Evolutionary conservation across 2,113 vertebrate genomes (phyloP).

Genomic region (Proterorhinus semilunaris): DNA sequence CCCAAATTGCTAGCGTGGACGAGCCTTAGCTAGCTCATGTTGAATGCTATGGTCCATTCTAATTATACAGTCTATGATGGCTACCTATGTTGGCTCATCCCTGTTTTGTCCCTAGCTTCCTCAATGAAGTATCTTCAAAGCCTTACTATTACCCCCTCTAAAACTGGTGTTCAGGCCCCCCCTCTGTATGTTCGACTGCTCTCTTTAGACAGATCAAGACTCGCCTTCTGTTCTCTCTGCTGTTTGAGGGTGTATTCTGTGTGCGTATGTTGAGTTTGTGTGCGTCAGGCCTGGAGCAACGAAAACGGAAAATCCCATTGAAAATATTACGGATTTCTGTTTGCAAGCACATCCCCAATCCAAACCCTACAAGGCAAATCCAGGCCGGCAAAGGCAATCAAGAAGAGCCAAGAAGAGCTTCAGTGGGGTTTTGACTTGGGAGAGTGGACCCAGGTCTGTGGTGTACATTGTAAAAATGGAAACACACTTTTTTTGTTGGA

Average conservation of each 20-base stretch:
- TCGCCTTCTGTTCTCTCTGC: conserved; percentile 74
- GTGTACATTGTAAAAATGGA: conserved; percentile 90
- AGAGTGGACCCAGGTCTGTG: conserved; percentile 74
- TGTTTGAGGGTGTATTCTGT: conserved; percentile 62
- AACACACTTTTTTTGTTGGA: conserved; percentile 84
- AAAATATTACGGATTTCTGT: conserved; percentile 44
- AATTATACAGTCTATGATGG: conserved; percentile 2
- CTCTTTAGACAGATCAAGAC: conserved; percentile 63
- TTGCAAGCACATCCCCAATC: conserved; percentile 39
- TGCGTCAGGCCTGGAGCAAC: conserved; percentile 49
- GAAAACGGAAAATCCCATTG: conserved; percentile 52
- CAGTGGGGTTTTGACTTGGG: conserved; percentile 61
- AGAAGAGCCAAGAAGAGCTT: conserved; percentile 34
- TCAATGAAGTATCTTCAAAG: conserved; percentile 72
- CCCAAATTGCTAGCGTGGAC: no score
- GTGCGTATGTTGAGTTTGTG: conserved; percentile 3
- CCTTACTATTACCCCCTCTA: conserved; percentile 65
- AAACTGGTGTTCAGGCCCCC: conserved; percentile 76
- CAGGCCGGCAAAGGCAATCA: conserved; percentile 58
- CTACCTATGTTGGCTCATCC: conserved; percentile 32
- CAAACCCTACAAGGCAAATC: conserved; percentile 50
- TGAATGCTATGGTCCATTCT: no score
- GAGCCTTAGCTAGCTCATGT: no score
- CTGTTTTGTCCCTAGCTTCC: conserved; percentile 62
- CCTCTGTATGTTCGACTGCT: conserved; percentile 71